These are phyloP conservation scores for Apostichopus californicus DNA, from an alignment of 35 echinoderm and acorn worm genomes.

Conservation along the genomic window DNA sequence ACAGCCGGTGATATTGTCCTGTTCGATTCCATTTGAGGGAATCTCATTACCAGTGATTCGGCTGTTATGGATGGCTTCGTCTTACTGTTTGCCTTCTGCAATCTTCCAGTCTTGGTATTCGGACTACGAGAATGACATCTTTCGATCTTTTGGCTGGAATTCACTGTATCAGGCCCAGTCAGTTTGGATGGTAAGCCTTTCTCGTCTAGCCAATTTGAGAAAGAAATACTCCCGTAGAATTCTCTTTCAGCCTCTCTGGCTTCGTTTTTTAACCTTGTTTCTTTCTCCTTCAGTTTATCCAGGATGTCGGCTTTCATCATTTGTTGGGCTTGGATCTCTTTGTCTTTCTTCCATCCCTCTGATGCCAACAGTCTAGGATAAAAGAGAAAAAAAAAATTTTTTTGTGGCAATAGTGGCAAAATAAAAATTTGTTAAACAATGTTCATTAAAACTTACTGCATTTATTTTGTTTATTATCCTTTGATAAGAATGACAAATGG, in stretches of 20 bases:
- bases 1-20: slow-evolving; percentile 33
- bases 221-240: slow-evolving; percentile 65
- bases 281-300: slow-evolving; percentile 74
- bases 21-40: slow-evolving; percentile 12
- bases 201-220: slow-evolving; percentile 83
- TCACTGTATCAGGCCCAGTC: slow-evolving; percentile 37
- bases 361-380: slow-evolving; percentile 77
- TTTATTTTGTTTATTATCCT: no score
- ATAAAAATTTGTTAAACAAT: no score
- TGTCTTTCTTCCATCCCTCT: slow-evolving; percentile 87
- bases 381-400: background rate
- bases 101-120: background rate
- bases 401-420: no score
- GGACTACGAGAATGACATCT: background rate
- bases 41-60: background rate
- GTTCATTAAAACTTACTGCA: no score
- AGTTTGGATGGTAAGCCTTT: slow-evolving; percentile 62
- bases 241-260: slow-evolving; percentile 69
- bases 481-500: no score
- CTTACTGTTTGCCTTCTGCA: slow-evolving; percentile 40
- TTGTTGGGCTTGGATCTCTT: slow-evolving; percentile 67
- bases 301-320: slow-evolving; percentile 69
- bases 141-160: background rate
- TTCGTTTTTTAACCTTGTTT: slow-evolving; percentile 55
- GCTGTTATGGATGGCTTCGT: background rate